Base-by-base conservation (phyloP, 92 coral and sea anemone genomes). In the Blastomussa wellsi region DNA sequence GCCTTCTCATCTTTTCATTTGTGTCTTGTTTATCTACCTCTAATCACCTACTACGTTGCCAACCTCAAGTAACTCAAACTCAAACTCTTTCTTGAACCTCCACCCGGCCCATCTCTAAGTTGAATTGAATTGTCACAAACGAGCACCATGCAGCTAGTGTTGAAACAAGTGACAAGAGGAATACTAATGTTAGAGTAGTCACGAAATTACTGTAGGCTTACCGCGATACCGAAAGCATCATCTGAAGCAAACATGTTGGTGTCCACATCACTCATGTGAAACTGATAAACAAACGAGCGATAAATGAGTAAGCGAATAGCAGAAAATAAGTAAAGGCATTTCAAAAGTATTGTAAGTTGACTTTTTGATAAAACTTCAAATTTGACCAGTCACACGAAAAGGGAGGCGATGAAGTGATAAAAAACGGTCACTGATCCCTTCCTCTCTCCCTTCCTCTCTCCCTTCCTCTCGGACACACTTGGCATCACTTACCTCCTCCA, bases 181-280 rank as follows among this genome's bases (percentile, higher is more conserved):
- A 42, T 26, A n/a, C 5, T 0, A 26, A 15, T 51, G 57, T 51
- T 51, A 49, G 15, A 49, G 53, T 1, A 11, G 53, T 49, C 1
- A 49, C 11, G 2, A 22, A 39, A 20, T 6, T 39, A 68, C 44
- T 38, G 24, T 26, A 53, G 39, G n/a, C 98, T 90, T 87, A 96
- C 98, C 88, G 98, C 91, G 86, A 96, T 95, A 36, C 92, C 97
- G 71, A 96, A 96, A 35, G 98, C 93, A 53, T 96, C 98, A 74
- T 96, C 98, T 26, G 98, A 85, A 7, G 95, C 98, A 79, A 96
- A 96, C 98, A 96, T 96, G 77, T 96, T 90, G 77, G 98, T 96
- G 79, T 96, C 98, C 29, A 94, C 98, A 52, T 96, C 98, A 79
- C 98, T 96, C 98, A 96, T 94, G 72, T 90, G 95, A 72, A 96